Evolutionary conservation across 2,888 invertebrate genomes (phyloP), one percentile per base, ranked within the genome.

Genomic region (Mesorhabditis sp.): DNA sequence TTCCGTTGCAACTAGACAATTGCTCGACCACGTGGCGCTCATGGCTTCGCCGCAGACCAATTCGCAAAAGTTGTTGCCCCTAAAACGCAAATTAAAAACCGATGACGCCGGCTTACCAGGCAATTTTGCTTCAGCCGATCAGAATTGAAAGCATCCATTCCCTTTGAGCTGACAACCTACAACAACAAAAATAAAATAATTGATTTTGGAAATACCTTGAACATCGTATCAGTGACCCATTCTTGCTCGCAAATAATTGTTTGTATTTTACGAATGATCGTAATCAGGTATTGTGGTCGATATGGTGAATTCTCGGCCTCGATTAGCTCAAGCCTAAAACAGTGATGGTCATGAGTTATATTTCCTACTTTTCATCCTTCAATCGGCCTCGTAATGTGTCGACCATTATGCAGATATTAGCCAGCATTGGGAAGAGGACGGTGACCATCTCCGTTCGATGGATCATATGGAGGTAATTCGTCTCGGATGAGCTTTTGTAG

Each of bases 201-300:
- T 28, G 28, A 28, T 28, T 28, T 68, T 45, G 72, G 67, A 4
- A 75, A 71, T 42, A 82, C 67, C 63, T 76, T 72, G 74, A 73
- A 82, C 76, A 84, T 78, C 43, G 75, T 73, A 62, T 74, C 68
- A 2, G 79, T 77, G 3, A 83, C 83, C 84, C 84, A 84, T 45
- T 83, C 83, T 72, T 84, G 78, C 45, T 83, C 83, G 65, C 82
- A 80, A 68, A 80, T 77, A 3, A 67, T 68, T n/a, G 71, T 67
- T 4, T 70, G 68, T 4, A 72, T 75, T 4, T 72, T 68, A 65
- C 68, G 70, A 3, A 73, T 72, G 67, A 77, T 74, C 45, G 70
- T 74, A 70, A 72, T 73, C 13, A 77, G 62, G 43, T 72, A 77
- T 41, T 72, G 65, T 15, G 62, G 63, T 4, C 70, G 69, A 45